Evolutionary conservation across 2,113 vertebrate species (phyloP).

Genomic region (Aix galericulata): DNA sequence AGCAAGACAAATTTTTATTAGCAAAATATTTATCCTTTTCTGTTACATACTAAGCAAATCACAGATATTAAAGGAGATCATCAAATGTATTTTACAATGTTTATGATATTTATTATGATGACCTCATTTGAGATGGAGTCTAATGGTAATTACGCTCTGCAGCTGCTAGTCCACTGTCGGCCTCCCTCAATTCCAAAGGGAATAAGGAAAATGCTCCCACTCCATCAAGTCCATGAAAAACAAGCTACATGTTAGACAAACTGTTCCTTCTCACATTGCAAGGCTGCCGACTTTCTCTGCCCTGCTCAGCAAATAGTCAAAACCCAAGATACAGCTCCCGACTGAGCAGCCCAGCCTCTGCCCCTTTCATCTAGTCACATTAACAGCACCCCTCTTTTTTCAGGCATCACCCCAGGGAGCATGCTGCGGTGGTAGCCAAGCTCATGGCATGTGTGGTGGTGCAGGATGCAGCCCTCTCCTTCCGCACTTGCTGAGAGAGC

Average conservation of each 20-base stretch:
- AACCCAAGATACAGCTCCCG: neutral
- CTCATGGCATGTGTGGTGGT: rapidly evolving
- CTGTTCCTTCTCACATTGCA: neutral
- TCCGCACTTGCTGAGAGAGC: rapidly evolving
- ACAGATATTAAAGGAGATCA: neutral
- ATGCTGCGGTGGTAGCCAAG: neutral
- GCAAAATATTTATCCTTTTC: neutral
- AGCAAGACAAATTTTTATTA: neutral
- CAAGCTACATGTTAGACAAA: neutral
- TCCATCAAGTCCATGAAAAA: neutral
- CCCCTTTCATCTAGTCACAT: neutral
- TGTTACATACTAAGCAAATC: neutral
- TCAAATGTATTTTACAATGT: neutral
- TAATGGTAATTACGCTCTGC: neutral
- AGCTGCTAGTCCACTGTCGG: neutral
- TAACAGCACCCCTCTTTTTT: rapidly evolving
- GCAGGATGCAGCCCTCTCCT: neutral
- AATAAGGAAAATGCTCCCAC: neutral
- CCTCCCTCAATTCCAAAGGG: neutral
- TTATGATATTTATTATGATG: slow-evolving; percentile 29
- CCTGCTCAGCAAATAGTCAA: neutral
- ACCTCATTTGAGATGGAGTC: slow-evolving; percentile 26
- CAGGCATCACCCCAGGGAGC: neutral
- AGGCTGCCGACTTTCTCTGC: neutral
- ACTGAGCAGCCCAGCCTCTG: neutral